Evolutionary conservation across 23 tunicate species (phyloP).

Genomic region (Diplosoma virens): DNA sequence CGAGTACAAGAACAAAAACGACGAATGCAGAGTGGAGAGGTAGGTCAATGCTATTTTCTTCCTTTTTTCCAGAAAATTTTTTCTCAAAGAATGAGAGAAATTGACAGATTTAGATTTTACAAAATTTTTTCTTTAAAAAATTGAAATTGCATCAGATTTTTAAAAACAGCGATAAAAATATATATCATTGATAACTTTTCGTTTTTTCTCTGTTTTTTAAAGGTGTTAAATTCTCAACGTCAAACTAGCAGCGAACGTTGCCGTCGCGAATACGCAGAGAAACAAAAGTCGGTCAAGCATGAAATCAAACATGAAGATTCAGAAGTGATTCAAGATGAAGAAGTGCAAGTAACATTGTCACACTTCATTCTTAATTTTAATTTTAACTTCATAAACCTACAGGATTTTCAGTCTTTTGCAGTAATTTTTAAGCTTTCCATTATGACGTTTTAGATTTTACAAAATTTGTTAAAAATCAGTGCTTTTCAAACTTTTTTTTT

Average conservation of each 20-base stretch:
- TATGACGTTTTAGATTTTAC: no score
- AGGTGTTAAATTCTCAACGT: neutral
- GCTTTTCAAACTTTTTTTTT: no score
- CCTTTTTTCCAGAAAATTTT: neutral
- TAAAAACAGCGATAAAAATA: neutral
- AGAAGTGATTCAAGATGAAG: slow-evolving; percentile 36
- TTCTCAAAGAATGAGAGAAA: neutral
- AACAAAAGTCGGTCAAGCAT: no score
- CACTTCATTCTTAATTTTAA: no score
- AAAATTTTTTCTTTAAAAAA: neutral
- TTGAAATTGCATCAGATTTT: neutral
- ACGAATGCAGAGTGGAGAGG: slow-evolving; percentile 45
- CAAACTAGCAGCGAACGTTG: slow-evolving; percentile 75
- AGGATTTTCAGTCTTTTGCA: no score
- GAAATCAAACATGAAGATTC: slow-evolving; percentile 21
- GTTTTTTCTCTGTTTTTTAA: neutral
- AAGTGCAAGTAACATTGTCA: slow-evolving; percentile 72
- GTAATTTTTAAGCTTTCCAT: no score
- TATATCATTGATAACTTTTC: neutral
- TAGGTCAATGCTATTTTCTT: neutral
- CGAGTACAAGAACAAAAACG: slow-evolving; percentile 71
- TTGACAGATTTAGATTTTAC: neutral
- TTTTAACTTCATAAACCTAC: no score
- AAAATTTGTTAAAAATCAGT: no score
- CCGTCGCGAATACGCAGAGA: slow-evolving; percentile 57